Evolutionary conservation across 2,113 vertebrate species (phyloP), one percentile per base, ranked within the genome.

Genomic region (Rostratula benghalensis): DNA sequence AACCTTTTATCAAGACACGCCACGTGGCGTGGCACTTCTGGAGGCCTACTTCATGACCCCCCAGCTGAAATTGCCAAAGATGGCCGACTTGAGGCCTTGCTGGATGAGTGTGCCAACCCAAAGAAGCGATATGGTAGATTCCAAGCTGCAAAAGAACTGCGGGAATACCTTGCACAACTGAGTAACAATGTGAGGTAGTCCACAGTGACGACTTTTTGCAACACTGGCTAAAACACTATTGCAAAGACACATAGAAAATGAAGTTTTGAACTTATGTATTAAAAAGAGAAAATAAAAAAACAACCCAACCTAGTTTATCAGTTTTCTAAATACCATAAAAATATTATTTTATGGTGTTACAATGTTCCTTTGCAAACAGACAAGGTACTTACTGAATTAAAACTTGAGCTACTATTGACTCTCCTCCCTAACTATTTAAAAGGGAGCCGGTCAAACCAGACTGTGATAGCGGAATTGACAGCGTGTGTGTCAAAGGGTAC

Each of bases 21-120:
- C 97, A 99, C 98, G 1, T 99, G 99, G 99, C 98, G 99, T 93
- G 99, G 99, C 91, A 99, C 99, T 87, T 99, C 99, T 2, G 99
- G 99, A 68, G 99, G 99, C 71, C 99, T 99, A 24, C 99, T 99
- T 77, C 99, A 99, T 13, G 98, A 99, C 97, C 99, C 99, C 74
- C 99, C 99, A 5, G 97, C 98, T 89, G 98, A 99, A 89, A 98
- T 99, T 96, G 98, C 98, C 98, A 98, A 98, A 98, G 99, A 99
- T 3, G 99, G 99, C 89, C 99, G 98, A 28, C 99, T 99, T 1
- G 98, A 98, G 88, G 98, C 98, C 96, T 98, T 99, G 98, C 97
- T 99, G 96, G 99, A 99, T 80, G 99, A 99, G 98, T 99, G 99
- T 97, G 98, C 99, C 98, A 98, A 98, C 97, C 99, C 99, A 97